Evolutionary conservation across 2,797 vertebrate species (phyloP).

Genomic region (Gallinago solitaria): DNA sequence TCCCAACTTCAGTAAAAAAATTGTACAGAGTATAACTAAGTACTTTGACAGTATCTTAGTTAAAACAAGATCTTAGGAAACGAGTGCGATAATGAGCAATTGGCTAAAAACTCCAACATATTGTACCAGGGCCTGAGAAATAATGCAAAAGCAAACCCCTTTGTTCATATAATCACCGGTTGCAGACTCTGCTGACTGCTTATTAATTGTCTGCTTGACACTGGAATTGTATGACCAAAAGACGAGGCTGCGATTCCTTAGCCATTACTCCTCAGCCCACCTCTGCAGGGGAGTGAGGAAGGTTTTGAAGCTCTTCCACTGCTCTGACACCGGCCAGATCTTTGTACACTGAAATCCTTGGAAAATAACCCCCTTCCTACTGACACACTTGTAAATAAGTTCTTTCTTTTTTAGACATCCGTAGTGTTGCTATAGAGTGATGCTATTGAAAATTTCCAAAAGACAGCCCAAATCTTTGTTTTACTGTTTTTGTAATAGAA

Average conservation of each 20-base stretch:
- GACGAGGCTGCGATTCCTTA: not conserved
- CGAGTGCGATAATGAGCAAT: constrained; percentile 42
- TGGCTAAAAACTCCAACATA: constrained; percentile 44
- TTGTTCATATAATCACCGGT: constrained; percentile 48
- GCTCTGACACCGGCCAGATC: not conserved
- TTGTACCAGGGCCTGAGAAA: constrained; percentile 44
- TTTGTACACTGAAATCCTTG: not conserved
- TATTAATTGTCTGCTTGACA: constrained; percentile 47
- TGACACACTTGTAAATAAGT: not conserved
- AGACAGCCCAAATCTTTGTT: constrained; percentile 35
- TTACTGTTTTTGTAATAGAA: constrained; percentile 40
- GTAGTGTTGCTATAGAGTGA: not conserved
- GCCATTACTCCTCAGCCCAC: not conserved
- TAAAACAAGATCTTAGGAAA: constrained; percentile 35
- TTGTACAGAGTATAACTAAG: not conserved
- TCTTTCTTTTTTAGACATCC: not conserved
- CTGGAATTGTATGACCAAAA: constrained; percentile 36
- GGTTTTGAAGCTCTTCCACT: not conserved
- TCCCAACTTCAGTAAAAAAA: not conserved
- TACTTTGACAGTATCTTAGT: constrained; percentile 16
- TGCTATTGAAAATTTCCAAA: not conserved
- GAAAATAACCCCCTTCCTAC: not conserved
- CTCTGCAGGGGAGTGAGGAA: not conserved
- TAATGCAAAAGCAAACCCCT: constrained; percentile 34
- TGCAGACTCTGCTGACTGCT: constrained; percentile 36